Base-by-base conservation (phyloP, 92 coral and sea anemone genomes). In the Heliopora coerulea region DNA sequence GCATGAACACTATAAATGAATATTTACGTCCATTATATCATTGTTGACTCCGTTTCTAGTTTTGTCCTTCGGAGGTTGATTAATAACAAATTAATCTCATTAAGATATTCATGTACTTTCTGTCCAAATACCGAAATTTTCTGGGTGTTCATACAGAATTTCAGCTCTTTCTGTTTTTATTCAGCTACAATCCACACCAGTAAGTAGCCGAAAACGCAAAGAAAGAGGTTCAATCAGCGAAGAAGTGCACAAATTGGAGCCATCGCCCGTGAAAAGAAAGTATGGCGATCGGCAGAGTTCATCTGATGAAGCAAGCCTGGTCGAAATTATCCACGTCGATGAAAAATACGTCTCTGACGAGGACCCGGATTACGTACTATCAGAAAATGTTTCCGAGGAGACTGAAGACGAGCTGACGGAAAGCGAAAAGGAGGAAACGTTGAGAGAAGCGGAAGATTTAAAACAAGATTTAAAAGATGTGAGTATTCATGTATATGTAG, bases 301-400 rank as follows among this genome's bases (percentile, higher is more conserved):
- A 6, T 69, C 79, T 20, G 85, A 79, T 3, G 84, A 68, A 48
- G 85, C 56, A 14, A 68, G 30, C 21, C 49, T 78, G 28, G 74
- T 68, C 24, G 91, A 83, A 40, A 72, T 91, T 27, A 73, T 84
- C 49, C 78, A 74, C 37, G 87, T 88, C 27, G 67, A 56, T 42
- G 69, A 85, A 5, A 52, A 78, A n/a, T 91, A 89, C 78, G 62
- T 60, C 32, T 89, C 96, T 62, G 97, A 84, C 23, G 97, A 89
- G 13, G 97, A 91, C 74, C 87, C 97, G 32, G 91, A 91, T 61
- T 91, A 84, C 78, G 70, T 26, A 46, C 97, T 96, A 63, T 56
- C 68, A 15, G 72, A 79, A 29, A 77, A 80, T 83, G 91, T 79
- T 57, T 70, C 54, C 18, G 72, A 73, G 46, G 87, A 56, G 56